Percentiles rank a stretch among this genome's conserved stretches.
Conservation (phyloP, 2,797 vertebrate species). For the Lindbergichthys nudifrons region DNA sequence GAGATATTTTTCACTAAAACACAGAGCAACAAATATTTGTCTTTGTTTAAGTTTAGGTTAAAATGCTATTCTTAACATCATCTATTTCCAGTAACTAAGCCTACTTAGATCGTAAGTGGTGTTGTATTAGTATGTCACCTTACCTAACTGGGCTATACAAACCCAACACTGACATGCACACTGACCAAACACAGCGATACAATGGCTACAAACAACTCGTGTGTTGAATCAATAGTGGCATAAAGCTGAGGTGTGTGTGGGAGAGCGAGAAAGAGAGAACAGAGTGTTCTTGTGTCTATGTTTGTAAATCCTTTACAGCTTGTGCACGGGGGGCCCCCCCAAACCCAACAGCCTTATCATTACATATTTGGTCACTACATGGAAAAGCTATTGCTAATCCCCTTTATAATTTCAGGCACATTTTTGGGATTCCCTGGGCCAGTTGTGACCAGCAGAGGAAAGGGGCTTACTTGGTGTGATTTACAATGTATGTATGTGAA, state of each 20-base stretch:
- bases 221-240: conserved; percentile 77
- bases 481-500: background rate
- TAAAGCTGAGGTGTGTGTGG: conserved; percentile 72
- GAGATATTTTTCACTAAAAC: conserved; percentile 21
- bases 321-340: conserved; percentile 35
- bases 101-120: conserved; percentile 52
- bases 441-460: conserved; percentile 65
- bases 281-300: conserved; percentile 74
- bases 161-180: conserved; percentile 60
- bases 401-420: conserved; percentile 78
- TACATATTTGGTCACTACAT: conserved; percentile 71
- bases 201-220: conserved; percentile 73
- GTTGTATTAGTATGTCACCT: conserved; percentile 60
- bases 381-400: conserved; percentile 74
- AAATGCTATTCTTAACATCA: conserved; percentile 17
- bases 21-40: background rate
- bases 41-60: conserved; percentile 12
- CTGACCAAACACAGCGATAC: conserved; percentile 75
- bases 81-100: conserved; percentile 39
- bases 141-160: conserved; percentile 63
- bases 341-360: conserved; percentile 74
- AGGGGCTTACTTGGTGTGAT: conserved; percentile 28
- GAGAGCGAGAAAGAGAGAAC: conserved; percentile 68
- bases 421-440: conserved; percentile 77
- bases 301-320: conserved; percentile 76